Evolutionary conservation across 2,113 vertebrate species (phyloP).

Genomic region (Callorhinus ursinus): DNA sequence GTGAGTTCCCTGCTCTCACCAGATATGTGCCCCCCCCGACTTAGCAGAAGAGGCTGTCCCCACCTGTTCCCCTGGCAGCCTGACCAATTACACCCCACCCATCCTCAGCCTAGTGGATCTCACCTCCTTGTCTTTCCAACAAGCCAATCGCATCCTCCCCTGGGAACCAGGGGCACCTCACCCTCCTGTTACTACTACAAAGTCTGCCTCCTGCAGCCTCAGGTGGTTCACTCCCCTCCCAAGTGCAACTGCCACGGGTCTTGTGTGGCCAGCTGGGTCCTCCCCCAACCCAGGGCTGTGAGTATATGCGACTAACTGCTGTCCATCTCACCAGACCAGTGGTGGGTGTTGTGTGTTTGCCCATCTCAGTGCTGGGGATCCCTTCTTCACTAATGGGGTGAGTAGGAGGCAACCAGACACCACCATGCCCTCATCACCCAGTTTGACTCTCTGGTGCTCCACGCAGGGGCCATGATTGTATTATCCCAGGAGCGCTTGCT

Average conservation of each 20-base stretch:
- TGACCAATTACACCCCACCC: neutral
- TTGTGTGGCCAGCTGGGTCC: neutral
- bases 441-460: neutral
- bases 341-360: neutral
- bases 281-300: neutral
- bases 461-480: rapidly evolving
- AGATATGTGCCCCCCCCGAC: neutral
- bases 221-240: neutral
- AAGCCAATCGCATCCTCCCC: neutral
- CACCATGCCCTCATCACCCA: neutral
- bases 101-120: neutral
- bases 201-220: neutral
- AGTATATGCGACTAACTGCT: neutral
- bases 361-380: neutral
- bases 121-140: neutral
- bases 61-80: neutral
- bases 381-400: neutral
- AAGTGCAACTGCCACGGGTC: neutral
- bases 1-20: neutral
- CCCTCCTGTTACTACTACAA: neutral
- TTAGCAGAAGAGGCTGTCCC: neutral
- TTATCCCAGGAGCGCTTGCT: neutral
- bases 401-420: rapidly evolving
- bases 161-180: neutral
- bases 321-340: neutral